phyloP scores from a whole-genome alignment of 2,797 vertebrate species.

The Zalophus californianus region DNA sequence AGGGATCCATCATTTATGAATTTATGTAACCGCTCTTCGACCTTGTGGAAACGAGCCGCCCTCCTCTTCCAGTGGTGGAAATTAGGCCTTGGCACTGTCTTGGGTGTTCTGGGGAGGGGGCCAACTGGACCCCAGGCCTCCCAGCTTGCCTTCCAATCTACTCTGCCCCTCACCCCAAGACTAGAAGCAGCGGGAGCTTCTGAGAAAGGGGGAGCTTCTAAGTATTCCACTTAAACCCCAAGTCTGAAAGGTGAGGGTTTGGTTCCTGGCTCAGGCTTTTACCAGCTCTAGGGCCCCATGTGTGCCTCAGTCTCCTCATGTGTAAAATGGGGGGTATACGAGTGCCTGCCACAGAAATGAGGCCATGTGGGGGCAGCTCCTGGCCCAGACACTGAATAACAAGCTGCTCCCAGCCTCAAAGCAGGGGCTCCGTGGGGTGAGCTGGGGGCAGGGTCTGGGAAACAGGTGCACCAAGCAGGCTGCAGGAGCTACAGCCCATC shows the following conservation, averaged over 20 bases:
- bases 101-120: no score
- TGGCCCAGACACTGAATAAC: neutral
- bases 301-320: neutral
- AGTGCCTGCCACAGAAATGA: neutral
- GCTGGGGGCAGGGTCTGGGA: neutral
- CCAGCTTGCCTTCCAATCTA: neutral
- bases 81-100: neutral
- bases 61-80: neutral
- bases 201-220: neutral
- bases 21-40: conserved; percentile 60
- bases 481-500: neutral
- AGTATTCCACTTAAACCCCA: neutral
- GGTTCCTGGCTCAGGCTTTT: neutral
- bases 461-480: neutral
- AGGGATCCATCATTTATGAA: conserved; percentile 74
- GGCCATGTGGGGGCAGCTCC: accelerated
- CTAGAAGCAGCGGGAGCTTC: neutral
- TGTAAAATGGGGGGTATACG: neutral
- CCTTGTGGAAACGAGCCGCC: conserved; percentile 53
- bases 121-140: neutral
- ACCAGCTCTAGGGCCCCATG: accelerated
- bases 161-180: neutral
- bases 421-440: accelerated
- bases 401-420: neutral
- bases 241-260: neutral